These are phyloP conservation scores for Epizoanthus scotinus DNA, from an alignment of 92 coral and sea anemone genomes.

Conservation along the genomic window DNA sequence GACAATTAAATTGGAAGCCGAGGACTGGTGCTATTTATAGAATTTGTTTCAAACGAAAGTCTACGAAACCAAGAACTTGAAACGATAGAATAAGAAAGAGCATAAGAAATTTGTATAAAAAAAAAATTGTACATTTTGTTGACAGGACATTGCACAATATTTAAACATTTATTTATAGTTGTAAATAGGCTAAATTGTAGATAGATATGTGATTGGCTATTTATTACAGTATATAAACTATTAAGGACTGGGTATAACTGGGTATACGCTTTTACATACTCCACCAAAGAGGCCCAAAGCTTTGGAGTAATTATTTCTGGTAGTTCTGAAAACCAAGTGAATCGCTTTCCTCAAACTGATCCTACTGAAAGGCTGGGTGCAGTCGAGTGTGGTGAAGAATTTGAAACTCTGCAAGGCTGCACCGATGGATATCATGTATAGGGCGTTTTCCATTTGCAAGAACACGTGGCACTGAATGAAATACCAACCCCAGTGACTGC, in stretches of 20 bases:
- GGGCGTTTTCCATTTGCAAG: no score
- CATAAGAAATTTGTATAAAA: neutral
- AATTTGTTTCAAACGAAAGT: neutral
- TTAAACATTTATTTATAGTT: slow-evolving; percentile 37
- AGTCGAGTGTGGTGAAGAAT: neutral
- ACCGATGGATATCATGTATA: no score
- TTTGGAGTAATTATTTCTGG: slow-evolving; percentile 7
- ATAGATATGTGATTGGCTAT: slow-evolving; percentile 12
- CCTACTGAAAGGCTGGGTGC: neutral
- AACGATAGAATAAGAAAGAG: neutral
- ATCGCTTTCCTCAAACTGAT: no score
- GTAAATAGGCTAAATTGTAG: slow-evolving; percentile 41
- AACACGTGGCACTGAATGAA: no score
- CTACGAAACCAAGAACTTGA: neutral
- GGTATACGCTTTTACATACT: neutral
- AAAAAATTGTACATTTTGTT: slow-evolving; percentile 15
- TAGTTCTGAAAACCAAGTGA: neutral
- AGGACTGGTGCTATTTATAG: neutral
- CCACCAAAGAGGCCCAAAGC: neutral
- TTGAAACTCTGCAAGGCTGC: no score
- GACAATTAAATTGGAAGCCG: neutral
- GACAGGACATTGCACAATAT: neutral
- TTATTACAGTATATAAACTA: neutral
- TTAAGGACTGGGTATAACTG: neutral
- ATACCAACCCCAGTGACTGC: no score